Evolutionary conservation across 2,888 invertebrate genomes (phyloP).

Genomic region (Sesia apiformis): DNA sequence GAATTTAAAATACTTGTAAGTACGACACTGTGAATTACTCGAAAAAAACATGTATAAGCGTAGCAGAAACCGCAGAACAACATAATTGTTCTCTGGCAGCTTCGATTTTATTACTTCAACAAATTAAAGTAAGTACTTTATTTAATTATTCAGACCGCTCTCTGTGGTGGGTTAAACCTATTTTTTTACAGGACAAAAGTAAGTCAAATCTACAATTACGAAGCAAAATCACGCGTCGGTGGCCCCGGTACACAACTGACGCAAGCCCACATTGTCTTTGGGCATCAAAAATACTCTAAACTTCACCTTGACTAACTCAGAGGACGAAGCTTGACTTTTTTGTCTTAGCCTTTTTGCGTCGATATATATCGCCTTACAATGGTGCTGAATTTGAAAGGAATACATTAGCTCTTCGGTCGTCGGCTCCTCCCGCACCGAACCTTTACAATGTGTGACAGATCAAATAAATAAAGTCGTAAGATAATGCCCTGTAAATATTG

Average conservation of each 20-base stretch:
- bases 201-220: neutral
- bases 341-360: conserved; percentile 46
- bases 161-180: neutral
- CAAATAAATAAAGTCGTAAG: conserved; percentile 10
- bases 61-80: too few relatives aligned
- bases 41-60: too few relatives aligned
- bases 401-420: conserved; percentile 53
- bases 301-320: conserved; percentile 39
- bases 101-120: too few relatives aligned
- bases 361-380: conserved; percentile 54
- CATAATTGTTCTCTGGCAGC: too few relatives aligned
- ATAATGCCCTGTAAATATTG: conserved; percentile 7
- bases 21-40: too few relatives aligned
- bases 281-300: conserved; percentile 24
- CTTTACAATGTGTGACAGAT: conserved; percentile 25
- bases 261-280: conserved; percentile 38
- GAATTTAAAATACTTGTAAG: too few relatives aligned
- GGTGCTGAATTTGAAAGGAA: conserved; percentile 54
- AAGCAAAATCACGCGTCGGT: neutral
- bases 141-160: too few relatives aligned
- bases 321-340: conserved; percentile 45
- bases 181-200: neutral
- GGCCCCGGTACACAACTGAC: conserved; percentile 12
- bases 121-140: too few relatives aligned
- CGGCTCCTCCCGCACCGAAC: conserved; percentile 21